Conservation (phyloP, 2,113 vertebrate genomes). For the Hassar affinis region DNA sequence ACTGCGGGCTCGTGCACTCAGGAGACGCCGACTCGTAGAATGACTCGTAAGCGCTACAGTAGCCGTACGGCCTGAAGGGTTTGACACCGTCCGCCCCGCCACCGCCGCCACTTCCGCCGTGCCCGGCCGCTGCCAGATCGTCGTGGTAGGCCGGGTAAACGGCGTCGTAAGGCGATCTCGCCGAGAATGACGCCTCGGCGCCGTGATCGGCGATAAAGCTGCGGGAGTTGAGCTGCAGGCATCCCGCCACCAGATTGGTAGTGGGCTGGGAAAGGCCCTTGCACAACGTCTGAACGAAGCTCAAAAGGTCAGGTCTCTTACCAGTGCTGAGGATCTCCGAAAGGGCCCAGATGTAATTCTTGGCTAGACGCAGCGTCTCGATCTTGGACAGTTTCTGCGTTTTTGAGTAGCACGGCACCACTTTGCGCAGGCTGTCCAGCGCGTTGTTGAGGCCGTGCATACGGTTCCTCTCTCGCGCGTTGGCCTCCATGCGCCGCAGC, state of each 20-base stretch:
- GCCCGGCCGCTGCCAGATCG: constrained; percentile 67
- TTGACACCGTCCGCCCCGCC: constrained; percentile 71
- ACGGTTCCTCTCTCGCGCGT: constrained; percentile 82
- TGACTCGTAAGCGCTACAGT: constrained; percentile 82
- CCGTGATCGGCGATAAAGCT: constrained; percentile 83
- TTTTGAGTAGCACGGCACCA: constrained; percentile 92
- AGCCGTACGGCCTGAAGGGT: constrained; percentile 83
- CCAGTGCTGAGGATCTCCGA: constrained; percentile 87
- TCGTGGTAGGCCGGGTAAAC: constrained; percentile 84
- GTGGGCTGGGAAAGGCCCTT: constrained; percentile 91
- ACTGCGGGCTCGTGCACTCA: constrained; percentile 82
- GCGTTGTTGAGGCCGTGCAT: constrained; percentile 91
- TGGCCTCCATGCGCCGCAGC: constrained; percentile 87
- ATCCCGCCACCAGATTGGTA: constrained; percentile 89
- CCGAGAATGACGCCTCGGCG: constrained; percentile 75
- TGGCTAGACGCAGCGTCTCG: constrained; percentile 87
- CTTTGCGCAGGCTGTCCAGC: constrained; percentile 89
- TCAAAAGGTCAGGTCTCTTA: constrained; percentile 85
- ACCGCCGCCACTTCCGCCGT: constrained; percentile 71
- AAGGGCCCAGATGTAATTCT: constrained; percentile 93
- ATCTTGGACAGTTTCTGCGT: constrained; percentile 94
- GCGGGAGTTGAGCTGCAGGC: constrained; percentile 87
- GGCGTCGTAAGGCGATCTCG: constrained; percentile 79
- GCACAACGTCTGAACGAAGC: constrained; percentile 90
- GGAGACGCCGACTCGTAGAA: constrained; percentile 88